These are phyloP conservation scores for Bugulina stolonifera DNA, from an alignment of 2,888 invertebrate species.

Conservation along the genomic window DNA sequence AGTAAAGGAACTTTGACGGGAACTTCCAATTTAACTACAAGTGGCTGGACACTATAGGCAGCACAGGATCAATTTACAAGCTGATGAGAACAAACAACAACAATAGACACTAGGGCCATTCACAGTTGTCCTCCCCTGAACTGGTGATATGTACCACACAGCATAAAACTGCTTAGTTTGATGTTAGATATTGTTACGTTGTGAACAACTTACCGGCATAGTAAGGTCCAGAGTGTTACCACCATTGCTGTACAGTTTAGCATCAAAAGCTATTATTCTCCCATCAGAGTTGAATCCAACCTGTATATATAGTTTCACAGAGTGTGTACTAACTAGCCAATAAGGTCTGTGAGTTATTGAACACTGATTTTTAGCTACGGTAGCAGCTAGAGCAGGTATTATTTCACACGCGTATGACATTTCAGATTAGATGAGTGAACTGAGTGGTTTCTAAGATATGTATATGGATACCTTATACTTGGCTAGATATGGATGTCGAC, in stretches of 20 bases:
- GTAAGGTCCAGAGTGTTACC: slow-evolving; percentile 78
- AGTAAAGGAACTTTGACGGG: too few species aligned
- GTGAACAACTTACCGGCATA: slow-evolving; percentile 35
- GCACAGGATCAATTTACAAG: neutral
- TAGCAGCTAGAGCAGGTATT: too few species aligned
- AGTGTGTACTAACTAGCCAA: too few species aligned
- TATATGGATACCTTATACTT: slow-evolving; percentile 68
- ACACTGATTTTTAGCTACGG: too few species aligned
- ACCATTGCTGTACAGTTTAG: slow-evolving; percentile 70
- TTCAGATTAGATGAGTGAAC: too few species aligned
- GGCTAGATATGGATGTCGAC: slow-evolving; percentile 78
- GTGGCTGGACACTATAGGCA: neutral
- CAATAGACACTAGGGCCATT: neutral
- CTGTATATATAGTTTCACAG: slow-evolving; percentile 29
- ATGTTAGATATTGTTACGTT: neutral
- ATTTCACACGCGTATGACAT: too few species aligned
- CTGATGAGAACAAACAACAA: neutral
- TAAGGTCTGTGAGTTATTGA: too few species aligned
- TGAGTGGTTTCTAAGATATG: too few species aligned
- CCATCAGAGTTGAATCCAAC: slow-evolving; percentile 67
- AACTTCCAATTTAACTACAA: too few species aligned
- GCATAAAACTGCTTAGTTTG: neutral
- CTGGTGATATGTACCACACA: neutral
- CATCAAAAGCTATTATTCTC: slow-evolving; percentile 65
- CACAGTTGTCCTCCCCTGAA: neutral